Evolutionary conservation across 2,113 vertebrate species (phyloP), one percentile per base, ranked within the genome.

Genomic region (Toxostoma redivivum): DNA sequence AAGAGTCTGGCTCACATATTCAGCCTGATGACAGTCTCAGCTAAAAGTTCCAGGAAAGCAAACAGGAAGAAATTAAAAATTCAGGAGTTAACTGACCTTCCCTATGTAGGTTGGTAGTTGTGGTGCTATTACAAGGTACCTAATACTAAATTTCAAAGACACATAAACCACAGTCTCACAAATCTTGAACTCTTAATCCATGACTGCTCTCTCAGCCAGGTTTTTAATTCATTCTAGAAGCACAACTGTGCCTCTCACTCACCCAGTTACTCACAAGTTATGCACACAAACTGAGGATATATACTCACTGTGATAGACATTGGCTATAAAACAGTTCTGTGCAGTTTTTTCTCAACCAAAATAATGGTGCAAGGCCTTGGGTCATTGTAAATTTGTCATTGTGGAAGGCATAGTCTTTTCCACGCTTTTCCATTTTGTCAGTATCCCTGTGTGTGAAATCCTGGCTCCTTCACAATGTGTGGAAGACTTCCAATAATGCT

Each of bases 201-300:
- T 24, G 79, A 12, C 15, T 65, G 12, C 53, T 48, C 9, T 45
- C 25, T 37, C 38, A 54, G 27, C 1, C 48, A 58, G 56, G 37
- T 44, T 82, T 85, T 60, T 15, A 38, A 86, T n/a, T 57, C 22
- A 44, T 38, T 62, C 20, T 13, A 57, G 21, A 76, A 80, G 20
- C 10, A 35, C 2, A 3, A 8, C 11, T 10, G 4, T 70, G 23
- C 37, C 11, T 37, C 35, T 58, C 2, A 1, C n/a, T 53, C 51
- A 22, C 51, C 6, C 57, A 47, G 16, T 16, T 54, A 35, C 27
- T 44, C 24, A 13, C 22, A 61, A 45, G 15, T 70, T 40, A 44
- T 3, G 25, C 37, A 38, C 28, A 72, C 14, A 53, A 44, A 40
- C 8, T 22, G n/a, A 77, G 44, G 7, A 10, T 19, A 28, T 5